Conservation (phyloP, 2,113 vertebrate species). For the Indicator indicator region DNA sequence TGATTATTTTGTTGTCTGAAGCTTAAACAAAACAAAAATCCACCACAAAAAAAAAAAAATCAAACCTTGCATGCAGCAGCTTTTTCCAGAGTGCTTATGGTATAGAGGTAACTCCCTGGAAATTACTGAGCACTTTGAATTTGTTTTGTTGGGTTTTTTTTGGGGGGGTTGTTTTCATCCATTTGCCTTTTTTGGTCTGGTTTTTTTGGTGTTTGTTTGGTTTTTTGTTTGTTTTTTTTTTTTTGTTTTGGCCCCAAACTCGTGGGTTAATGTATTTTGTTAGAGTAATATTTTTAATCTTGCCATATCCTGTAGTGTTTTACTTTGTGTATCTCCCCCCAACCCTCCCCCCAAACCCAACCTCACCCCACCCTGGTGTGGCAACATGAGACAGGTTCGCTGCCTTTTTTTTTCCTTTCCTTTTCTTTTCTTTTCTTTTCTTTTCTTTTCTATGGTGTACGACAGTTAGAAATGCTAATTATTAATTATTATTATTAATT, state of each 20-base stretch:
- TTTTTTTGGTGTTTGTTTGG: background rate
- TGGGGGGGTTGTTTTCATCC: constrained; percentile 66
- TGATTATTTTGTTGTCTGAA: constrained; percentile 95
- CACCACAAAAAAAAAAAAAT: too few species aligned
- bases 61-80: constrained; percentile 93
- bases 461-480: constrained; percentile 78
- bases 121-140: constrained; percentile 90
- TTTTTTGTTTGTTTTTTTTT: background rate
- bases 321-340: constrained; percentile 80
- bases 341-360: too few species aligned
- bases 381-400: constrained; percentile 77
- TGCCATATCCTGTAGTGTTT: constrained; percentile 81
- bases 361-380: constrained; percentile 47
- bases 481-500: background rate
- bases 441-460: constrained; percentile 80
- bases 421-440: constrained; percentile 28
- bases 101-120: constrained; percentile 85
- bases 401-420: constrained; percentile 73
- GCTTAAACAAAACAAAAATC: constrained; percentile 77
- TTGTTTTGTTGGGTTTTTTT: background rate
- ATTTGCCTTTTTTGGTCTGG: background rate
- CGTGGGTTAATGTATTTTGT: constrained; percentile 86
- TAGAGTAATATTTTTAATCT: constrained; percentile 83
- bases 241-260: constrained; percentile 80
- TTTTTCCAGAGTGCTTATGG: constrained; percentile 87